These are phyloP conservation scores for Thryonomys swinderianus DNA, from an alignment of 2,113 vertebrate species.

Conservation along the genomic window DNA sequence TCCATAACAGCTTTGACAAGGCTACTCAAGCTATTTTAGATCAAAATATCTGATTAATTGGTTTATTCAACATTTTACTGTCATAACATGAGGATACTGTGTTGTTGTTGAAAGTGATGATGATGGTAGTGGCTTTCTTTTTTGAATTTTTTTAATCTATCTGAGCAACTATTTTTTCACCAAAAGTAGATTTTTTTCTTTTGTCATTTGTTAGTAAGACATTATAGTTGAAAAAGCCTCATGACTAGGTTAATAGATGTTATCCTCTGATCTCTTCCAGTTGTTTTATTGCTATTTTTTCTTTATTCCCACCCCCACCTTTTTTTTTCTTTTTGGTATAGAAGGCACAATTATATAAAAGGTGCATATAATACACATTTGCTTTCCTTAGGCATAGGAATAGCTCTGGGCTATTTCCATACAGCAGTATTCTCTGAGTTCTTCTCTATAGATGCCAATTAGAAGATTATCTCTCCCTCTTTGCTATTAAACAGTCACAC, in stretches of 20 bases:
- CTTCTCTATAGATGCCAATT: constrained; percentile 89
- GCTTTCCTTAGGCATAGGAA: constrained; percentile 84
- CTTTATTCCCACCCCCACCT: constrained; percentile 57
- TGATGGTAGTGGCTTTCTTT: not conserved
- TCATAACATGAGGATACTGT: not conserved
- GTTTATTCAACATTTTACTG: not conserved
- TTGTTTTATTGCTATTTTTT: constrained; percentile 45
- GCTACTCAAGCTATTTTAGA: constrained; percentile 12
- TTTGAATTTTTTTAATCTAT: not conserved
- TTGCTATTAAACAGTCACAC: constrained; percentile 91
- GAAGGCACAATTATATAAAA: constrained; percentile 57
- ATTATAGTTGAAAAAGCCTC: constrained; percentile 73
- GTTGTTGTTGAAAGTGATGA: not conserved
- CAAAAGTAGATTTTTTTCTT: constrained; percentile 39
- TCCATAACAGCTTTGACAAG: not conserved
- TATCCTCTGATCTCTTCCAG: constrained; percentile 60
- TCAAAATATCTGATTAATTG: constrained; percentile 7
- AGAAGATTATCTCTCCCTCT: constrained; percentile 89
- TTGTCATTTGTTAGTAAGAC: constrained; percentile 72
- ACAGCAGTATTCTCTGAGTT: constrained; percentile 83
- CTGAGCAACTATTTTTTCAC: constrained; percentile 49
- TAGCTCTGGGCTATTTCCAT: constrained; percentile 81
- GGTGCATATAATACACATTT: constrained; percentile 66
- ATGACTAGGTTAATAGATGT: constrained; percentile 72
- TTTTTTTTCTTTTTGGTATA: constrained; percentile 15